A percentile compares a stretch with the other conserved stretches of the same genome.
Conservation (phyloP, 2,888 invertebrate species). For the Drosophila paucipuncta region DNA sequence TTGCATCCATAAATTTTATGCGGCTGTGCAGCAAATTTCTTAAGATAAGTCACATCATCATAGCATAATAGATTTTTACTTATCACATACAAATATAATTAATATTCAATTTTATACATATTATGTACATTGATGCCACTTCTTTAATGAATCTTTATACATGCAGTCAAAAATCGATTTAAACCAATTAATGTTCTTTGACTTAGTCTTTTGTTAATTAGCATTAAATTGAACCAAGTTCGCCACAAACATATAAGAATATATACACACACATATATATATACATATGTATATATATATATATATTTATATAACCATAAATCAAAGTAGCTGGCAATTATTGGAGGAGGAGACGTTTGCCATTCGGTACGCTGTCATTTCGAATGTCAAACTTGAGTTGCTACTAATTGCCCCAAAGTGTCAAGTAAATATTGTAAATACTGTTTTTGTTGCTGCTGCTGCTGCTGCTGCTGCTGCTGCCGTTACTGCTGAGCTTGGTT, state of each 20-base stretch:
- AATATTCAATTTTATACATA: not conserved
- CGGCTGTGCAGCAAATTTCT: not conserved
- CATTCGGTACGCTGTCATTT: constrained; percentile 35
- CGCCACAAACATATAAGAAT: not conserved
- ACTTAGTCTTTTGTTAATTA: constrained; percentile 38
- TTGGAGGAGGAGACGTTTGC: constrained; percentile 22
- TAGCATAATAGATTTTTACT: not conserved
- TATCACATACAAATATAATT: not conserved
- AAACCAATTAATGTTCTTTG: constrained; percentile 40
- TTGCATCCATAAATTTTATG: not conserved
- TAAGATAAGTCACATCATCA: no score
- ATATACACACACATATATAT: not conserved
- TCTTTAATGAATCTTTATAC: not conserved
- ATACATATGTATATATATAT: constrained; percentile 5
- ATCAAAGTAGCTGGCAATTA: constrained; percentile 19
- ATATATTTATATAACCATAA: not conserved
- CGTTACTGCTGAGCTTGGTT: constrained; percentile 9
- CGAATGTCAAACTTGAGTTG: constrained; percentile 46
- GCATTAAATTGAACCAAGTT: constrained; percentile 5
- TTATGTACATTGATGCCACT: not conserved
- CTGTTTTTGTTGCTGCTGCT: constrained; percentile 14
- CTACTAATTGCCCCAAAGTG: constrained; percentile 69
- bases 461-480: not conserved
- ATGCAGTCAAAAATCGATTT: not conserved
- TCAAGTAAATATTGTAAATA: constrained; percentile 55